Conservation (phyloP, 1,140 invertebrate species). For the Maniola jurtina region DNA sequence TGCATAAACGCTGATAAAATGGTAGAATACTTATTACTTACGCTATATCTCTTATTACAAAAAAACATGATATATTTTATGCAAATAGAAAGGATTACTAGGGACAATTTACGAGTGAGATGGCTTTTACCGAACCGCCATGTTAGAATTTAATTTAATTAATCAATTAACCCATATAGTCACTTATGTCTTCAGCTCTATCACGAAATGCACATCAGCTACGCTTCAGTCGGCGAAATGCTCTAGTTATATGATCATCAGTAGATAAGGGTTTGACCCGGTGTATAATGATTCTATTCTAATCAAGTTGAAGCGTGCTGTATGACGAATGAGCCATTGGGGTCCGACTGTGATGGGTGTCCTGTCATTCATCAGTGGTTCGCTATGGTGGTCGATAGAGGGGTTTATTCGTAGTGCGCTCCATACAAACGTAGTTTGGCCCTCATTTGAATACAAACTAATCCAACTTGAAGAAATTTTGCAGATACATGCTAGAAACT, state of each 20-base stretch:
- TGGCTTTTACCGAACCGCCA: too few species aligned
- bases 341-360: constrained; percentile 34
- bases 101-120: too few species aligned
- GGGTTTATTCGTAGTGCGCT: constrained; percentile 10
- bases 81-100: too few species aligned
- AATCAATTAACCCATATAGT: neutral
- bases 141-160: neutral
- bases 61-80: too few species aligned
- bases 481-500: too few species aligned
- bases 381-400: constrained; percentile 58
- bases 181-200: neutral
- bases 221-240: neutral
- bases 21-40: too few species aligned
- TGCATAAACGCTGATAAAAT: too few species aligned
- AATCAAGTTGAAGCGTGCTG: constrained; percentile 37
- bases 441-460: too few species aligned
- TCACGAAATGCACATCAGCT: neutral
- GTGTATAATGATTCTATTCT: constrained; percentile 25
- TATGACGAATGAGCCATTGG: constrained; percentile 49
- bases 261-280: neutral
- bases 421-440: too few species aligned
- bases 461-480: too few species aligned
- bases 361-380: constrained; percentile 61
- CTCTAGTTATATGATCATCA: constrained; percentile 1
- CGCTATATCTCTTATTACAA: too few species aligned